Base-by-base conservation (phyloP, 2,888 invertebrate genomes). In the Horisme vitalbata region DNA sequence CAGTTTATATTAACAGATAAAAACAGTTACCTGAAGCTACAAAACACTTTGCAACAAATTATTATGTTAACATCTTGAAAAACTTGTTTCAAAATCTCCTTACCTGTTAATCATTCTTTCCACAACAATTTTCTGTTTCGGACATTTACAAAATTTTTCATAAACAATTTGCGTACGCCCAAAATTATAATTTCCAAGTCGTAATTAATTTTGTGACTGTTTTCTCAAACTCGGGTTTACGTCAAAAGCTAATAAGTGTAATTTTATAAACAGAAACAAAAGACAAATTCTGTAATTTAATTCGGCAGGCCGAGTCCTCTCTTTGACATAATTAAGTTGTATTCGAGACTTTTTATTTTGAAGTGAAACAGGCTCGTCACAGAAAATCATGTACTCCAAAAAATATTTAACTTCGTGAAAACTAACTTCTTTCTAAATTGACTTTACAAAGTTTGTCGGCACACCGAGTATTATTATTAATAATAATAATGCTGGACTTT, bases 221-320 rank as follows among this genome's bases (percentile, higher is more conserved):
- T 48, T 35, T 35, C 24, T 31, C 30, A 39, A 39, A 41, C 39
- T 44, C 33, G 14, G 35, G 38, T 35, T 52, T 47, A 45, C 50
- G 56, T 59, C 66, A 64, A 68, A 48, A 57, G 57, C 58, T 64
- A 69, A 68, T 66, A 59, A 62, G 50, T 45, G 38, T 67, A 66
- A 71, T 55, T 36, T 57, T 65, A 70, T 66, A 68, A 63, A 63
- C 47, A 62, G 55, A 67, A 55, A 57, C 66, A 65, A 61, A 58
- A 49, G 57, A 52, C 55, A 62, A 65, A 63, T 49, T 36, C 56
- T 41, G 59, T 63, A 58, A 61, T 57, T 55, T 46, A 33, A 51
- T 57, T 57, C 20, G 38, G 49, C 24, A 26, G 37, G 34, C 28
- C 30, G 36, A 48, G 35, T 48, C 36, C 27, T 11, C 21, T 46